phyloP scores from a whole-genome alignment of 2,113 vertebrate species.

The Poeciliopsis prolifica region DNA sequence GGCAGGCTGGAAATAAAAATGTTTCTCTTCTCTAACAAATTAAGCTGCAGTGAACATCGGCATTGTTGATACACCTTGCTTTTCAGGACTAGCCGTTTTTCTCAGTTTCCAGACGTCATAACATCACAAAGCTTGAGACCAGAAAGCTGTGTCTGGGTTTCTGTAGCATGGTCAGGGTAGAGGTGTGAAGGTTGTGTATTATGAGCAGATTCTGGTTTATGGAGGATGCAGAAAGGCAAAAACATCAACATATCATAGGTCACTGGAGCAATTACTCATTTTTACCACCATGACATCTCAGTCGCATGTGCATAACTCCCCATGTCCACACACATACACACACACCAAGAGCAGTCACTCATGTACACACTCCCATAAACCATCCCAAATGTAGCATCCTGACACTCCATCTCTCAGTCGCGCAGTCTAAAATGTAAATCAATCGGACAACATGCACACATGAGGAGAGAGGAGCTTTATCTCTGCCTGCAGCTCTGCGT shows the following conservation, averaged over 20 bases:
- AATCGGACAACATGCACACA: slow-evolving; percentile 3
- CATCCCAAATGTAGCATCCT: slow-evolving; percentile 25
- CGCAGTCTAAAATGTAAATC: slow-evolving; percentile 34
- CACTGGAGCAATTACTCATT: slow-evolving; percentile 50
- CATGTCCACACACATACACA: slow-evolving; percentile 1
- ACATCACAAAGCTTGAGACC: not conserved
- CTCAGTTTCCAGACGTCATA: not conserved
- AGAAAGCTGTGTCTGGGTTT: not conserved
- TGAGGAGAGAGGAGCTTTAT: slow-evolving; percentile 4
- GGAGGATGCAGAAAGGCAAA: slow-evolving; percentile 9
- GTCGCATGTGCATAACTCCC: slow-evolving; percentile 6
- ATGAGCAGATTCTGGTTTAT: slow-evolving; percentile 36
- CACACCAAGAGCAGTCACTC: not conserved
- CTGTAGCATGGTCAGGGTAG: not conserved
- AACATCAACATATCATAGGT: slow-evolving; percentile 36
- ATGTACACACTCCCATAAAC: slow-evolving; percentile 34
- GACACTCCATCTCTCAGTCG: slow-evolving; percentile 5
- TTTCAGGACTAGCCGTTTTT: not conserved
- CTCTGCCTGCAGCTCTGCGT: slow-evolving; percentile 22
- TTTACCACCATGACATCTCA: slow-evolving; percentile 46
- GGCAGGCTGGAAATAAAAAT: too few species aligned
- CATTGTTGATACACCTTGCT: not conserved
- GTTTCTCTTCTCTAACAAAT: not conserved
- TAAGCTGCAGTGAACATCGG: not conserved
- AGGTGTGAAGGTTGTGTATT: slow-evolving; percentile 2